These are phyloP conservation scores for Gobio gobio DNA, from an alignment of 2,113 vertebrate genomes.

Conservation along the genomic window DNA sequence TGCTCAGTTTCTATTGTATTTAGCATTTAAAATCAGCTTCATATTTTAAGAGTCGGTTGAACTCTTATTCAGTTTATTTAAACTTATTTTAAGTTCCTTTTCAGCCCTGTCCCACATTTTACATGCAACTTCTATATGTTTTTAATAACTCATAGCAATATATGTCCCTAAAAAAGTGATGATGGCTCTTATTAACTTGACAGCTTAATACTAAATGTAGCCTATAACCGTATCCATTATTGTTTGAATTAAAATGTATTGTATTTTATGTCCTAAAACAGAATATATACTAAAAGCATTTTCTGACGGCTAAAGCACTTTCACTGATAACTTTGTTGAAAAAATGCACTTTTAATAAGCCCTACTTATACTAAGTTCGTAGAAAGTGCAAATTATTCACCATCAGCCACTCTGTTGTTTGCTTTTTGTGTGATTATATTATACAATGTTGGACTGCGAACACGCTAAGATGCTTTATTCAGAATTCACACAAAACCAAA, in stretches of 20 bases:
- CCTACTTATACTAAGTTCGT: neutral
- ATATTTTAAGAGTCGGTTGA: too few relatives aligned
- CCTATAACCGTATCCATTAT: neutral
- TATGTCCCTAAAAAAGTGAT: too few relatives aligned
- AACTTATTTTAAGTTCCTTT: too few relatives aligned
- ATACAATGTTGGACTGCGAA: neutral
- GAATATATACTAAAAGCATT: neutral
- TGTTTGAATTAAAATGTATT: neutral
- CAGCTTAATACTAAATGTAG: neutral
- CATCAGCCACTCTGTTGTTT: neutral
- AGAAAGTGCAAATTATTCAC: neutral
- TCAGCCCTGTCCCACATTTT: too few relatives aligned
- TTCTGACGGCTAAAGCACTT: neutral
- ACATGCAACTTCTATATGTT: too few relatives aligned
- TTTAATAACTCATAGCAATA: too few relatives aligned
- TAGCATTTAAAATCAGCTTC: neutral
- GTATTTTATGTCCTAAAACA: neutral
- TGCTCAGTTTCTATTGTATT: neutral
- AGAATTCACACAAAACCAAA: slow-evolving; percentile 24
- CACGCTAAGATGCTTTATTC: neutral
- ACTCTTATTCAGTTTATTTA: too few relatives aligned
- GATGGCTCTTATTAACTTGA: too few relatives aligned
- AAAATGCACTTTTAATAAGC: neutral
- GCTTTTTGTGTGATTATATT: neutral
- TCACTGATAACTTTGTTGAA: neutral